Conservation (phyloP, 2,888 invertebrate species). For the Lapara coniferarum region DNA sequence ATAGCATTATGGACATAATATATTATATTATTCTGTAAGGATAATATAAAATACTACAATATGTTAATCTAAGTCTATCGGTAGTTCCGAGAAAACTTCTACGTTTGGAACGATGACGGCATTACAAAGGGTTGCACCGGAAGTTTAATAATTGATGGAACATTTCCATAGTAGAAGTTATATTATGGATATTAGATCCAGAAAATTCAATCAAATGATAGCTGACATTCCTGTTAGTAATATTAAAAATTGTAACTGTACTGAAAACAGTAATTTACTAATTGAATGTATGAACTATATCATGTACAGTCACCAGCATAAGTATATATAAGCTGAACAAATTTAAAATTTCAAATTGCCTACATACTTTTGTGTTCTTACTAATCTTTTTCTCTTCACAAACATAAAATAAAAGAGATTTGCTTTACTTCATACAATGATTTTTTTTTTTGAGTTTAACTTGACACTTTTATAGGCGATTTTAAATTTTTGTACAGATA, state of each 20-base stretch:
- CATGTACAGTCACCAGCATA: too few species aligned
- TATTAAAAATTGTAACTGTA: neutral
- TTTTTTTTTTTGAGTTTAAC: too few species aligned
- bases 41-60: neutral
- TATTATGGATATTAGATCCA: neutral
- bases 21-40: neutral
- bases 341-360: too few species aligned
- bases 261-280: too few species aligned
- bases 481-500: too few species aligned
- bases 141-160: neutral
- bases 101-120: neutral
- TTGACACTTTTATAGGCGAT: too few species aligned
- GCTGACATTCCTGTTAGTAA: neutral
- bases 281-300: too few species aligned
- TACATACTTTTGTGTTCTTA: too few species aligned
- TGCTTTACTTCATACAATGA: too few species aligned
- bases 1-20: neutral
- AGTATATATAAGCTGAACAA: too few species aligned
- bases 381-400: too few species aligned
- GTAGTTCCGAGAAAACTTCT: neutral
- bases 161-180: neutral
- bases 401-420: too few species aligned
- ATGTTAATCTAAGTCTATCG: neutral
- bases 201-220: neutral
- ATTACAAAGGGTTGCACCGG: neutral